A percentile compares a stretch with the other conserved stretches of the same genome.
Evolutionary conservation across 2,797 vertebrate genomes (phyloP).

Genomic region (Tachyglossus aculeatus): DNA sequence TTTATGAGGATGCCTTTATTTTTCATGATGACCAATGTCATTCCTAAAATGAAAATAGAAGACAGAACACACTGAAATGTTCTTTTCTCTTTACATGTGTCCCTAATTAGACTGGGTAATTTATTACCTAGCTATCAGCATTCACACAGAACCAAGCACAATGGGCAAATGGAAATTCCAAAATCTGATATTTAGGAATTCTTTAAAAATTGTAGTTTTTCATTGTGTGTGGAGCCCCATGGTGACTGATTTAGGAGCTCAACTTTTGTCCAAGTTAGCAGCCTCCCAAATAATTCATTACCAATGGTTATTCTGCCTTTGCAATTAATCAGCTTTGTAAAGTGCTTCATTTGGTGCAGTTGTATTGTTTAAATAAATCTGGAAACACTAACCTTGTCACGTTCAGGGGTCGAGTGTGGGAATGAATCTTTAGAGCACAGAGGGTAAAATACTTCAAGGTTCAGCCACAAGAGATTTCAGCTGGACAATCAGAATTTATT

Average conservation of each 20-base stretch:
- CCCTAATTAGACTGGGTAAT: background rate
- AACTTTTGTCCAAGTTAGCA: slow-evolving; percentile 76
- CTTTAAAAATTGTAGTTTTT: slow-evolving; percentile 42
- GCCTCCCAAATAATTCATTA: slow-evolving; percentile 83
- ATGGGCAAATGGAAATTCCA: slow-evolving; percentile 20
- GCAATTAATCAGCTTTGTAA: slow-evolving; percentile 82
- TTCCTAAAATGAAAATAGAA: slow-evolving; percentile 4
- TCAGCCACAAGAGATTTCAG: slow-evolving; percentile 80
- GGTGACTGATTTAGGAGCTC: slow-evolving; percentile 78
- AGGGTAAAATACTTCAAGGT: slow-evolving; percentile 83
- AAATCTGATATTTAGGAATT: slow-evolving; percentile 8
- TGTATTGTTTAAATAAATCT: slow-evolving; percentile 80
- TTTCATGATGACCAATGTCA: background rate
- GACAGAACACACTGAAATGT: background rate
- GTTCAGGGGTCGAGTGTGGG: slow-evolving; percentile 76
- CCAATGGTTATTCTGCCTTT: slow-evolving; percentile 74
- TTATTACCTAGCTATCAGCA: background rate
- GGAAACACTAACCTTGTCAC: slow-evolving; percentile 78
- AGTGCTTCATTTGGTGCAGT: slow-evolving; percentile 74
- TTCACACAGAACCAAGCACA: background rate
- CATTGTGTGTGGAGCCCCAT: slow-evolving; percentile 58
- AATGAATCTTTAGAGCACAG: slow-evolving; percentile 75
- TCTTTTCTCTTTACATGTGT: background rate
- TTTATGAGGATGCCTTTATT: background rate
- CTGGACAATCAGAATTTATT: slow-evolving; percentile 85